Base-by-base conservation (phyloP, 2,113 vertebrate species). In the Apistogramma diplotaenia region DNA sequence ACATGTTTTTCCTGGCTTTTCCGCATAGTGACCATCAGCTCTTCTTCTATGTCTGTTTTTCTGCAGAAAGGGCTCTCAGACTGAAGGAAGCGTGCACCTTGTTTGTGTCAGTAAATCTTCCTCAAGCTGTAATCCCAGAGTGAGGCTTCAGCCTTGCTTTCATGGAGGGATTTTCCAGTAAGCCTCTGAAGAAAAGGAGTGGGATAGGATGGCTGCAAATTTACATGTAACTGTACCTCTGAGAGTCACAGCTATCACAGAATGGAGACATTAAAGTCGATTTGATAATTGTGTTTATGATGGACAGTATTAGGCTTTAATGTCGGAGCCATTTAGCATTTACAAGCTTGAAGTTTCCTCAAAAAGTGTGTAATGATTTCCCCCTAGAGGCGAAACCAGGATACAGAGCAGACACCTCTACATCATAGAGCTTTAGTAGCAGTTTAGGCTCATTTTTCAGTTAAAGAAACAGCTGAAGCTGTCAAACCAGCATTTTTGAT, bases 21-120 rank as follows among this genome's bases (percentile, higher is more conserved):
- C 79, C n/a, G 11, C 16, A 21, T 18, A 49, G 19, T 51, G 57
- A 81, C 70, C 70, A 76, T 70, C 18, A 40, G 15, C 19, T 40
- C 54, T 40, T 74, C 60, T 58, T 55, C 18, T 86, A 18, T 81
- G 35, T 81, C 6, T 49, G 56, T 74, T 76, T 77, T 27, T 49
- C 54, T 60, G 33, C 49, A 70, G 61, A 77, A 58, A 61, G 21
- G 67, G 56, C 60, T 78, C 31, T 46, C 56, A 40, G 73, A 71
- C n/a, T 51, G 65, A 79, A 74, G 83, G 81, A 85, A 87, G 78
- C 75, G 83, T 79, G 81, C 87, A 84, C 89, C 91, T 93, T 94
- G 89, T 94, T 93, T 93, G 92, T 87, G 89, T 93, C 85, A 90
- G 93, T 96, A 97, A 97, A 95, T 96, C 97, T 95, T 90, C 93